Evolutionary conservation across 2,113 vertebrate genomes (phyloP), one percentile per base, ranked within the genome.

Genomic region (Epinephelus cyanopodus): DNA sequence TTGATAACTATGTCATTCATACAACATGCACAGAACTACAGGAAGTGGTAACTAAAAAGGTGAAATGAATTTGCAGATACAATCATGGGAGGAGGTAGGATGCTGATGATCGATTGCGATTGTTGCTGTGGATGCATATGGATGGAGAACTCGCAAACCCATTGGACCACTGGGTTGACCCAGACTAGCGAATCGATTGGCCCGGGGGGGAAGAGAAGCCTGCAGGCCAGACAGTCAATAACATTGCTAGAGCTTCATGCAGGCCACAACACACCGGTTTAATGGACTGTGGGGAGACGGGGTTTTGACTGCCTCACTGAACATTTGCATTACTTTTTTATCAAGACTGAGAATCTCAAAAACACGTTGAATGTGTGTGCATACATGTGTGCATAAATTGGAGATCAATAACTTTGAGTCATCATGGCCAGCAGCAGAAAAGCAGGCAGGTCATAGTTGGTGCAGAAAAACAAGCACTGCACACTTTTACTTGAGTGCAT

Each of bases 191-290:
- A 82, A 91, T 93, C 60, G 77, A 92, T 89, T 25, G 69, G 87
- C 85, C 86, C 63, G 13, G 68, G 81, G 84, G 75, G 84, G 75
- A 45, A 48, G 78, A 67, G 75, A 66, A 74, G 82, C 74, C 82
- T 85, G 79, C 71, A 82, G 83, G 82, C 83, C 57, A 80, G 74
- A 85, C 83, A 53, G 87, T 92, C 93, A 69, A 92, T 93, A 93
- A 57, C 15, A 7, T 23, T 12, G 76, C 78, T 61, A 27, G 18
- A 77, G 79, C 82, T 89, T 65, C 77, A 84, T 39, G 79, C 21
- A 21, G 86, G 62, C 83, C 81, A 69, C 88, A 77, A 53, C 86
- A 68, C 67, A n/a, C 81, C 13, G 29, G 47, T 90, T 89, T 90
- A 87, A 90, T 87, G 90, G 84, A 87, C 76, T 80, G 70, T 82